Evolutionary conservation across 2,888 invertebrate species (phyloP), one percentile per base, ranked within the genome.

Genomic region (Hypsopygia costalis): DNA sequence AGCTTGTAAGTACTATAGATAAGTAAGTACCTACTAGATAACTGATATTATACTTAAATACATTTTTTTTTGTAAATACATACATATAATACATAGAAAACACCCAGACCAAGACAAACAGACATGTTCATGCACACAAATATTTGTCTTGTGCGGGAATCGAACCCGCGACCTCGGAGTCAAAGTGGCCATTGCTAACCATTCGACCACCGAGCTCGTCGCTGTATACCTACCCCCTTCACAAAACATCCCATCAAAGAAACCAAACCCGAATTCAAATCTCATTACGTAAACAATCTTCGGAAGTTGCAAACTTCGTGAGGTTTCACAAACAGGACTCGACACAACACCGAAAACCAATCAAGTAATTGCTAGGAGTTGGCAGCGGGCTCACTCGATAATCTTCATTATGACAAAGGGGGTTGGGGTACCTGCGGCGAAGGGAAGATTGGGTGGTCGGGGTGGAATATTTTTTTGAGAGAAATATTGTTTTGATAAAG

Each of bases 301-400:
- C 44, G 53, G 36, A 37, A 49, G 41, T 45, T 41, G 39, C 38
- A 43, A 44, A 35, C 27, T 38, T 39, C 33, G 7, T 31, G 31
- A 31, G 31, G 11, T 31, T 12, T 11, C 12, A 52, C 64, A 75
- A 76, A 80, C 78, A 31, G 6, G 6, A 2, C 37, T 39, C 32
- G 33, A 33, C 39, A 81, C 76, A 77, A 74, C 77, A 74, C 63
- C 69, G 68, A 72, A 79, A 81, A 76, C 75, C 85, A 86, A 87
- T 87, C 85, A 81, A 76, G 82, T 86, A 86, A 87, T 86, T 83
- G 77, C 61, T 44, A 35, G 46, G 49, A 53, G 44, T 49, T 53
- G 54, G 11, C 35, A 32, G n/a, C 16, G 16, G 16, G 16, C 52
- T 58, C 41, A 58, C 59, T 68, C 75, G 80, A 80, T 82, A 78